phyloP scores from a whole-genome alignment of 2,888 invertebrate genomes.

The Nebria salina region DNA sequence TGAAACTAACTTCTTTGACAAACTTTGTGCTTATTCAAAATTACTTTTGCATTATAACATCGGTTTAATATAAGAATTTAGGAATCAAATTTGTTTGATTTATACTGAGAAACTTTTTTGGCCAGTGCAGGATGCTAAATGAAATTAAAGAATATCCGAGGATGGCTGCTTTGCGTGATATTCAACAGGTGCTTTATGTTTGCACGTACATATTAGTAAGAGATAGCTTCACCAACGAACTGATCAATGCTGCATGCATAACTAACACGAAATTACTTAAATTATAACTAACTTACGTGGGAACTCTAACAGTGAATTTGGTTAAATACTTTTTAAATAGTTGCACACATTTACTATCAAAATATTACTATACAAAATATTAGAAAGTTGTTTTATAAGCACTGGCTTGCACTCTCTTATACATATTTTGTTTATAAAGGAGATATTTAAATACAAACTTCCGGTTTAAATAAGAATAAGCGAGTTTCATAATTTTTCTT shows the following conservation, averaged over 20 bases:
- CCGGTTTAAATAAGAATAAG: no score
- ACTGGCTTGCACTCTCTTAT: no score
- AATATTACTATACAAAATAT: no score
- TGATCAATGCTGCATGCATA: constrained; percentile 25
- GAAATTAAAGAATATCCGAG: constrained; percentile 27
- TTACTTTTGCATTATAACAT: constrained; percentile 10
- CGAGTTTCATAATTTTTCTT: no score
- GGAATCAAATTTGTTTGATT: not conserved
- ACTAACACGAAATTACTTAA: not conserved
- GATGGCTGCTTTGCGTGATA: constrained; percentile 15
- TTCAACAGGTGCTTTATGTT: constrained; percentile 44
- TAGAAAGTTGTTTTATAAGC: no score
- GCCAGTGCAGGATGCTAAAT: no score
- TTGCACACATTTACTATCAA: no score
- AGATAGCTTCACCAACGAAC: constrained; percentile 26
- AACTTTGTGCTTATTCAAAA: not conserved
- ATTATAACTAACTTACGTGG: not conserved
- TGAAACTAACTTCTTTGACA: constrained; percentile 17
- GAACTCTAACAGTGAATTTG: no score
- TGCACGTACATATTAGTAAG: constrained; percentile 44
- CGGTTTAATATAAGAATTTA: not conserved
- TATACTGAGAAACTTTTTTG: not conserved
- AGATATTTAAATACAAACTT: no score
- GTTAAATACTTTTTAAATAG: no score
- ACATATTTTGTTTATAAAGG: no score